Evolutionary conservation across 2,113 vertebrate genomes (phyloP), one percentile per base, ranked within the genome.

Genomic region (Bos javanicus): DNA sequence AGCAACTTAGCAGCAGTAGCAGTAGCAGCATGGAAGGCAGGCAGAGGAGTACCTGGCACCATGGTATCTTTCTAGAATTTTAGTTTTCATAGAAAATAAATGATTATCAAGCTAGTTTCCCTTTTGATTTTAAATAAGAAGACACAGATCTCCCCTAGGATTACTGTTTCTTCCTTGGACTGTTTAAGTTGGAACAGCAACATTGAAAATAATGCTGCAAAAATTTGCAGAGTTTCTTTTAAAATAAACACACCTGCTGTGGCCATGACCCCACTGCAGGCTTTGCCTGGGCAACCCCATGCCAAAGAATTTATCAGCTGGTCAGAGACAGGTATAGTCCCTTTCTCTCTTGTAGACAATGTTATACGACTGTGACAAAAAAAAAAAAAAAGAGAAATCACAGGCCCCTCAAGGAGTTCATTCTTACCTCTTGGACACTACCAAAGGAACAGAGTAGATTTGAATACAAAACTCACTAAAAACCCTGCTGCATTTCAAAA

Each of bases 111-210:
- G 50, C 10, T 62, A 87, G 52, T 71, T 74, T 67, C 6, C 19
- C 26, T 30, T 95, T 84, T 76, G 30, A 81, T 91, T 96, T 97
- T n/a, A 94, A 86, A 62, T 56, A 60, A 36, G 11, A 74, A 57
- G 33, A 50, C 23, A 59, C 0, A 56, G 0, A 9, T 30, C 48
- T 64, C 43, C 23, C 59, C 81, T 50, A 26, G 7, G 21, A 33
- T 5, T 57, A 59, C 1, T 2, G 50, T 57, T 92, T 94, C 62
- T 15, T 64, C 81, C 46, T 71, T 43, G 76, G 52, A 57, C 57
- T 86, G 16, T 46, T 91, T 60, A 84, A 82, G 17, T 9, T 81
- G 87, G 62, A 96, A 54, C 4, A 7, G 50, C 50, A 74, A 91
- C 50, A 87, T 71, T 96, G 39, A 87, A 90, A 60, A 85, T 8